These are phyloP conservation scores for Pomacea canaliculata DNA, from an alignment of 2,888 invertebrate genomes.

Conservation along the genomic window DNA sequence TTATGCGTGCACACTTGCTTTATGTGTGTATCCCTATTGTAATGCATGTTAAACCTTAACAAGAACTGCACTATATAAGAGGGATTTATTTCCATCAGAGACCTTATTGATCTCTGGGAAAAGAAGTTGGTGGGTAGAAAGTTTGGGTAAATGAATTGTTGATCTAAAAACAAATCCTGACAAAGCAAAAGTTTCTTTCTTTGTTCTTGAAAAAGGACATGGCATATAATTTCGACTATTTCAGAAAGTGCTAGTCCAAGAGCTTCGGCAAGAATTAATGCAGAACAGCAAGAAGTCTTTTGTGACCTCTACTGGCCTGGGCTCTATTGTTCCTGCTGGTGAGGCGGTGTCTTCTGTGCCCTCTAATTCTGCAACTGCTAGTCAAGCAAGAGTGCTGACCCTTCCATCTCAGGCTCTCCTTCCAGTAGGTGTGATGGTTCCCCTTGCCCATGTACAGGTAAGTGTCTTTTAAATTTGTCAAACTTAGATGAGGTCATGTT, in stretches of 20 bases:
- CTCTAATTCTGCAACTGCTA: not conserved
- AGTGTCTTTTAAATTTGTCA: not conserved
- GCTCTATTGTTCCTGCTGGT: not conserved
- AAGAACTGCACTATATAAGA: too few relatives aligned
- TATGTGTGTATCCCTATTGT: too few relatives aligned
- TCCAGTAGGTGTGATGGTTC: conserved; percentile 33
- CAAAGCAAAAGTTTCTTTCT: too few relatives aligned
- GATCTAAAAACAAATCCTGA: too few relatives aligned
- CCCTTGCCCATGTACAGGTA: conserved; percentile 36
- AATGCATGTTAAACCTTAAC: too few relatives aligned
- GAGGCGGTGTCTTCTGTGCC: not conserved
- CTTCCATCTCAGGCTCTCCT: conserved; percentile 21
- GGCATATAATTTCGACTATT: not conserved
- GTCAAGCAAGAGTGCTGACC: conserved; percentile 2
- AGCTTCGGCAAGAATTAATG: conserved; percentile 16
- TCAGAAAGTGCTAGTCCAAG: conserved; percentile 17
- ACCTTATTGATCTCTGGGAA: too few relatives aligned
- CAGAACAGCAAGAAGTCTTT: not conserved
- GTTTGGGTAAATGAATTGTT: too few relatives aligned
- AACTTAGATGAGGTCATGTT: too few relatives aligned
- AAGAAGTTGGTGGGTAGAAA: too few relatives aligned
- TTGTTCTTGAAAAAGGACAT: too few relatives aligned
- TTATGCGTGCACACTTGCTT: too few relatives aligned
- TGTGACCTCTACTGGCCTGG: not conserved
- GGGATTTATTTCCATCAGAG: too few relatives aligned